Base-by-base conservation (phyloP, 2,888 invertebrate genomes). In the Megaustenia siamemsis region DNA sequence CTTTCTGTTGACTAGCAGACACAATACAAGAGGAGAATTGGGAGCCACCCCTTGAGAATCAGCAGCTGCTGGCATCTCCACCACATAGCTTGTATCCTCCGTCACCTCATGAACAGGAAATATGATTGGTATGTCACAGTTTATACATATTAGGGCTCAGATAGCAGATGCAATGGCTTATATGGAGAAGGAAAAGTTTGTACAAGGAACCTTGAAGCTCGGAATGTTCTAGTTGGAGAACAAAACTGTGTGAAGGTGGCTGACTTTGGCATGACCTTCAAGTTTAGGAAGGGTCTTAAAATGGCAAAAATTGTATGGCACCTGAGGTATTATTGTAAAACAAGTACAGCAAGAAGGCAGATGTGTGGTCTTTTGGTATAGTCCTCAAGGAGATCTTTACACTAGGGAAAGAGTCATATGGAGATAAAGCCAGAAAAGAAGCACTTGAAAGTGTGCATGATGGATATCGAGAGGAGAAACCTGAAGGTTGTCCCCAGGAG, bases 71-170 rank as follows among this genome's bases (percentile, higher is more conserved):
- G 28, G 32, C 69, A 28, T 69, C 78, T 1, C 91, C 92, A n/a
- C 90, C 92, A 10, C 85, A 90, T 69, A 89, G 88, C 60, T 83
- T 91, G 69, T 92, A 90, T 77, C 92, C 92, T 56, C 91, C 92
- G 18, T 90, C 92, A n/a, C 91, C 92, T 43, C 86, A 90, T 73
- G 92, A 92, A 86, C 86, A 89, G 76, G 87, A 90, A 80, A 87
- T 86, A 87, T 86, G 91, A 91, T 90, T 15, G 5, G 69, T 0
- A 97, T 99, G 92, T 89, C 89, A 8, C 91, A 91, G 82, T 40
- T 83, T 15, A 83, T 83, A 76, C 28, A 83, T 53, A 49, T 76
- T 38, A 76, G 76, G 10, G 83, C 76, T 40, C 82, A 94, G 94
- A 92, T 94, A 87, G 93, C 93, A 40, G 93, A 93, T 88, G 94